Base-by-base conservation (phyloP, 1,140 invertebrate species). In the Ips typographus region DNA sequence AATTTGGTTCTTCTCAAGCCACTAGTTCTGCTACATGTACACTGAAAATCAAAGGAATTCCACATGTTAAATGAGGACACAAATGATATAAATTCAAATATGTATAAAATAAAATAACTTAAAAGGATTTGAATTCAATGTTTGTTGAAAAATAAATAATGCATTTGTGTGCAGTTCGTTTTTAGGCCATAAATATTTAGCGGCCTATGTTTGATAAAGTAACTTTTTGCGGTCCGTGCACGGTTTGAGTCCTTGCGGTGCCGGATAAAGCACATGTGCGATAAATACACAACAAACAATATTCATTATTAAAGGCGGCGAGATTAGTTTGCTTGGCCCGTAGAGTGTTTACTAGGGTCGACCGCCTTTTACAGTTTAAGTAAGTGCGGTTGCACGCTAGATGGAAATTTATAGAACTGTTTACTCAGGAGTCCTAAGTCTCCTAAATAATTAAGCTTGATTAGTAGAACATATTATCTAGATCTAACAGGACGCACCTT, bases 371-470 rank as follows among this genome's bases (percentile, higher is more conserved):
- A 68, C 70, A 66, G 55, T 66, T 66, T 66, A 66, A 68, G 70
- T 65, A 71, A 68, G 60, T 57, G 62, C 65, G 62, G 65, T 58
- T 66, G 55, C 70, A 64, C 65, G 65, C 65, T 63, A 72, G 67
- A 69, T 69, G 67, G 62, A 72, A 72, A 72, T 72, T 72, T 72
- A 72, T 72, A 72, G 71, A 72, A 72, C 62, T 72, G 71, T 72
- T 72, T 72, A 68, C 71, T 64, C 43, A 40, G 36, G 53, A 43
- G 38, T 65, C 58, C 52, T 62, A 38, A 41, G 58, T 38, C 71
- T 59, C 61, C 55, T 68, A 65, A 72, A 72, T 72, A 69, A 72
- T 68, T 68, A 60, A 68, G 44, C 38, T 60, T 55, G 57, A 52
- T 68, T 68, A 68, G 65, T 39, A 40, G 57, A 39, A 53, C 43